Evolutionary conservation across 2,113 vertebrate species (phyloP).

Genomic region (Trichomycterus rosablanca): DNA sequence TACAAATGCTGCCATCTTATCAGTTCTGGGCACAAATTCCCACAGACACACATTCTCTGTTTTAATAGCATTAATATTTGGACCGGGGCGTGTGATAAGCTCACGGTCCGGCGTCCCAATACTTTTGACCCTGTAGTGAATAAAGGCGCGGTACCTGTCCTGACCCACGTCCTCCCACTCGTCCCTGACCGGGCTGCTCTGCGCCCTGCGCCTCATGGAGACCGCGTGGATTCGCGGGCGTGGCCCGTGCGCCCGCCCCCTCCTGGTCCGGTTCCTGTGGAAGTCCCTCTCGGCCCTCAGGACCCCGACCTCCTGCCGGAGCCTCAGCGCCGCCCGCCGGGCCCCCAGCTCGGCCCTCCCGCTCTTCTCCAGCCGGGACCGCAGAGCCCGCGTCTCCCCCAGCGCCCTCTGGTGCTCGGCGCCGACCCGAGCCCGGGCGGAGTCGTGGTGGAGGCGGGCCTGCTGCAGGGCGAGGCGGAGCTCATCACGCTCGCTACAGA

Average conservation of each 20-base stretch:
- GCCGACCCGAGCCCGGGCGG: constrained; percentile 54
- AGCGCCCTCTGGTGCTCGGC: constrained; percentile 63
- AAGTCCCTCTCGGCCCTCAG: constrained; percentile 65
- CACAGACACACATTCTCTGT: too few relatives aligned
- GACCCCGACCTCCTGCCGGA: constrained; percentile 70
- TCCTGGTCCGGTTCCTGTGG: constrained; percentile 48
- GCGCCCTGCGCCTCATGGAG: constrained; percentile 80
- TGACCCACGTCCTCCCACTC: constrained; percentile 91
- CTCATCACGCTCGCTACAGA: constrained; percentile 63
- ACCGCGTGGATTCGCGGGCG: constrained; percentile 76
- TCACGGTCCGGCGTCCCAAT: too few relatives aligned
- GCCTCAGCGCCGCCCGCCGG: constrained; percentile 60
- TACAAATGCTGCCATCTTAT: too few relatives aligned
- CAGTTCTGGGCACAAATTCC: too few relatives aligned
- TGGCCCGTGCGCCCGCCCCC: constrained; percentile 53
- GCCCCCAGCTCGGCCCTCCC: constrained; percentile 61
- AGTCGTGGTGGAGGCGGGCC: constrained; percentile 57
- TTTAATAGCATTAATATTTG: too few relatives aligned
- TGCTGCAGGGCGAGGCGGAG: constrained; percentile 71
- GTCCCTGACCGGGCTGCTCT: constrained; percentile 82
- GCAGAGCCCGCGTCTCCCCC: constrained; percentile 61
- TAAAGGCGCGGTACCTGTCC: constrained; percentile 76
- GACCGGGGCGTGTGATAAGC: too few relatives aligned
- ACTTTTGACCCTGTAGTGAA: too few relatives aligned
- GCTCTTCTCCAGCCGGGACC: constrained; percentile 62